These are phyloP conservation scores for Lacerta viridis DNA, from an alignment of 2,797 vertebrate species.

Conservation along the genomic window DNA sequence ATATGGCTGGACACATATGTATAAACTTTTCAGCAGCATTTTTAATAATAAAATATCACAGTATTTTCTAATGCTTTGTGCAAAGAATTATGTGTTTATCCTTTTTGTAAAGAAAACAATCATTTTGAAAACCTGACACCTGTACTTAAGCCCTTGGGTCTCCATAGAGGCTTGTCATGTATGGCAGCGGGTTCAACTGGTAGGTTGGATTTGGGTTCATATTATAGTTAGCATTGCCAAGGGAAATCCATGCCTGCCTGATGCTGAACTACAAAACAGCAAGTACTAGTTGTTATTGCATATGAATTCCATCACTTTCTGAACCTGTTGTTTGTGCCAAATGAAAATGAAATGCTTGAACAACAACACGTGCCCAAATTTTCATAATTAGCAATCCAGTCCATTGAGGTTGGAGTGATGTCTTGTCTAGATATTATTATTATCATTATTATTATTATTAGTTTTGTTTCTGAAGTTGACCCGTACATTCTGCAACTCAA, in stretches of 20 bases:
- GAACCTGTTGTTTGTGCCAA: constrained; percentile 2
- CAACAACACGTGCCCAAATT: background rate
- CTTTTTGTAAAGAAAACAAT: constrained; percentile 65
- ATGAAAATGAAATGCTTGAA: background rate
- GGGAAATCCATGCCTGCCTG: background rate
- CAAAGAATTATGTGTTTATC: constrained; percentile 80
- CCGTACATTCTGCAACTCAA: background rate
- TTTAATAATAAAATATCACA: constrained; percentile 98
- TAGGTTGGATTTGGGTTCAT: constrained; percentile 38
- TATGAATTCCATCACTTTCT: background rate
- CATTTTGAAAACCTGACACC: constrained; percentile 52
- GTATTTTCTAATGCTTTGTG: constrained; percentile 97
- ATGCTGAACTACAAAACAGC: background rate
- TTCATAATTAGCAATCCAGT: background rate
- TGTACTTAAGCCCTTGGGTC: constrained; percentile 38
- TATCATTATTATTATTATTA: too few species aligned
- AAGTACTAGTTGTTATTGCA: constrained; percentile 20
- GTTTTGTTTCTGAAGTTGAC: background rate
- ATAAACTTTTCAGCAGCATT: constrained; percentile 98
- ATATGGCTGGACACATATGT: constrained; percentile 97
- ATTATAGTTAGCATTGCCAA: constrained; percentile 32
- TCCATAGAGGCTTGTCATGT: constrained; percentile 30
- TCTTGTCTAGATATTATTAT: background rate
- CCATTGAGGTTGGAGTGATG: background rate
- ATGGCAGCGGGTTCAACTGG: constrained; percentile 15